These are phyloP conservation scores for Tragelaphus imberbis DNA, from an alignment of 2,113 vertebrate species.

Conservation along the genomic window DNA sequence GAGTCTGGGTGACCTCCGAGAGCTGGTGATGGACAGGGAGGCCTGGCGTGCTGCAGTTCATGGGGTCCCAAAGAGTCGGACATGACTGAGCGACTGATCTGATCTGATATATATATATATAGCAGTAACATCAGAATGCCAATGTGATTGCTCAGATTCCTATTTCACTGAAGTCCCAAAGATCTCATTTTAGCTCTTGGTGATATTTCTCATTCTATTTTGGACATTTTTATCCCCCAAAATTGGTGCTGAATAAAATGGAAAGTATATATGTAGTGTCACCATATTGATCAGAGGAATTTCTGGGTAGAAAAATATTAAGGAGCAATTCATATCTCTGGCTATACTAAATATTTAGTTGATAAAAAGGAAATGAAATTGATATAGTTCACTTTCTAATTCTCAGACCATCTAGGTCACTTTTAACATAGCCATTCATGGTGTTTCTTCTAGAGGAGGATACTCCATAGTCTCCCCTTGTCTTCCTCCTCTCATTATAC, in stretches of 20 bases:
- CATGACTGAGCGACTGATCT: no score
- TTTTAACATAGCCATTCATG: not conserved
- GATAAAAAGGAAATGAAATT: not conserved
- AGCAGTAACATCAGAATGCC: not conserved
- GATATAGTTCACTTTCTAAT: not conserved
- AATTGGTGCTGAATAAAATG: not conserved
- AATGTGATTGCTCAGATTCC: not conserved
- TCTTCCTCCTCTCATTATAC: not conserved
- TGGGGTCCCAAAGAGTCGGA: no score
- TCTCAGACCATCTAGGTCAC: rapidly evolving
- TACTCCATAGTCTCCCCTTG: not conserved
- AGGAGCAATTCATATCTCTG: not conserved
- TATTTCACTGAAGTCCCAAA: not conserved
- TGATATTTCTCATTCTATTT: not conserved
- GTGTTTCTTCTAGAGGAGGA: not conserved
- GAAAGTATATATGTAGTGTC: not conserved
- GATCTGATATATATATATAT: not conserved
- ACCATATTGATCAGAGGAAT: not conserved
- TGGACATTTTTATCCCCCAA: rapidly evolving
- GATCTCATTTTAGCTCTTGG: not conserved
- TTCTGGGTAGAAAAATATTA: not conserved
- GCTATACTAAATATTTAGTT: not conserved
- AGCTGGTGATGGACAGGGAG: no score
- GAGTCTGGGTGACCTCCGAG: no score
- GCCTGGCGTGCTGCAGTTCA: no score